A percentile compares a stretch with the other conserved stretches of the same genome.
Conservation (phyloP, 2,888 invertebrate genomes). For the Lymantria dispar region DNA sequence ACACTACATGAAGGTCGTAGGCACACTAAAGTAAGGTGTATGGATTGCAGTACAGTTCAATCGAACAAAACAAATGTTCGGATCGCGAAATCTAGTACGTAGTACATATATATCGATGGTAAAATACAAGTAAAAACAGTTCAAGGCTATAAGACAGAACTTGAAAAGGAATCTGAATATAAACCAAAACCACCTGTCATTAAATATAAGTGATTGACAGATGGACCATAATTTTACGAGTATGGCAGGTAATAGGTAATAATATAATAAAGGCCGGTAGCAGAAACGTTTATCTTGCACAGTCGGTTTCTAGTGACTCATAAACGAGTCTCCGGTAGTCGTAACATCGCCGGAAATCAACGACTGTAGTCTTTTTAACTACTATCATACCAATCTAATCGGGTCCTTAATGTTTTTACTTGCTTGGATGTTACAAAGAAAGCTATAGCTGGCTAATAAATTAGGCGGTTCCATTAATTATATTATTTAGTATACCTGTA, state of each 20-base stretch:
- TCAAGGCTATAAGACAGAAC: background rate
- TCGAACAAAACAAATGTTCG: too few relatives aligned
- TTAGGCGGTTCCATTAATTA: slow-evolving; percentile 6
- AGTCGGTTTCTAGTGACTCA: slow-evolving; percentile 42
- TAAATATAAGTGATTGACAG: slow-evolving; percentile 55
- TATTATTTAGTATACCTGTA: too few relatives aligned
- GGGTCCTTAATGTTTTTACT: slow-evolving; percentile 43
- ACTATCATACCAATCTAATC: slow-evolving; percentile 47
- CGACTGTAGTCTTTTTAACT: slow-evolving; percentile 43
- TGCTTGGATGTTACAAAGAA: slow-evolving; percentile 31
- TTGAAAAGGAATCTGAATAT: slow-evolving; percentile 17
- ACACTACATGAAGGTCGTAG: too few relatives aligned
- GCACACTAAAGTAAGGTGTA: too few relatives aligned
- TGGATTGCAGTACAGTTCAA: too few relatives aligned
- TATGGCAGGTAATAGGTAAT: slow-evolving; percentile 33
- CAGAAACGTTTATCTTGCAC: slow-evolving; percentile 17
- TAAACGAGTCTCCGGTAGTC: slow-evolving; percentile 32
- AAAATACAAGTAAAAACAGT: too few relatives aligned
- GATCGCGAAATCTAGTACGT: too few relatives aligned
- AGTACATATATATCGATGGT: too few relatives aligned
- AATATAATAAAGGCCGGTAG: slow-evolving; percentile 28
- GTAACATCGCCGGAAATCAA: slow-evolving; percentile 56
- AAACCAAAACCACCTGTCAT: slow-evolving; percentile 43
- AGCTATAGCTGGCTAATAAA: background rate
- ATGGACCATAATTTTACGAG: slow-evolving; percentile 42